Evolutionary conservation across 2,797 vertebrate genomes (phyloP).

Genomic region (Eupleurogrammus muticus): DNA sequence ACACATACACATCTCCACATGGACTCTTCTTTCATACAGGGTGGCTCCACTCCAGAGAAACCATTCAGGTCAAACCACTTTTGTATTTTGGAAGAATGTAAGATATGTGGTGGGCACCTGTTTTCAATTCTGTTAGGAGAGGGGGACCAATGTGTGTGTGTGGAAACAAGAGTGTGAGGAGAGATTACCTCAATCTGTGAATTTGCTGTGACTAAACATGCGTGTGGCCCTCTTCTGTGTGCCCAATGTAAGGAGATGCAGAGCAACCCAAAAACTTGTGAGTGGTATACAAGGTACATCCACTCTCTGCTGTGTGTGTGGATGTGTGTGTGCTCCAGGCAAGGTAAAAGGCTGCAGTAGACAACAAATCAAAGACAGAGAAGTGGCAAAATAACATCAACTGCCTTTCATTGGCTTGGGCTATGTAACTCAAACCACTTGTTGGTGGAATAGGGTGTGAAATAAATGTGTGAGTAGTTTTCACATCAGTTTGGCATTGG

Average conservation of each 20-base stretch:
- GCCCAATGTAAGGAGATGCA: conserved; percentile 59
- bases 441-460: conserved; percentile 62
- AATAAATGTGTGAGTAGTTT: conserved; percentile 67
- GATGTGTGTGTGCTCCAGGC: conserved; percentile 20
- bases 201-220: conserved; percentile 76
- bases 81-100: conserved; percentile 83
- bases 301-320: conserved; percentile 14
- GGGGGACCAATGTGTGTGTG: conserved; percentile 57
- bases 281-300: conserved; percentile 70
- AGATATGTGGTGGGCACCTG: conserved; percentile 87
- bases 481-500: conserved; percentile 77
- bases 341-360: conserved; percentile 38
- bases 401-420: conserved; percentile 55
- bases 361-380: conserved; percentile 68
- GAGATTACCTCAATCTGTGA: conserved; percentile 70
- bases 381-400: conserved; percentile 66
- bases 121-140: conserved; percentile 84
- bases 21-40: conserved; percentile 77
- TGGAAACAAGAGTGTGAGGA: conserved; percentile 63
- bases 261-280: conserved; percentile 60
- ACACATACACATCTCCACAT: conserved; percentile 74
- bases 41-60: conserved; percentile 75
- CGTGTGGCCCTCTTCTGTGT: conserved; percentile 74
- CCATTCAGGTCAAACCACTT: conserved; percentile 85
- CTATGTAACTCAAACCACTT: conserved; percentile 70